Base-by-base conservation (phyloP, 2,888 invertebrate genomes). In the Liopterus haemorrhoidalis region DNA sequence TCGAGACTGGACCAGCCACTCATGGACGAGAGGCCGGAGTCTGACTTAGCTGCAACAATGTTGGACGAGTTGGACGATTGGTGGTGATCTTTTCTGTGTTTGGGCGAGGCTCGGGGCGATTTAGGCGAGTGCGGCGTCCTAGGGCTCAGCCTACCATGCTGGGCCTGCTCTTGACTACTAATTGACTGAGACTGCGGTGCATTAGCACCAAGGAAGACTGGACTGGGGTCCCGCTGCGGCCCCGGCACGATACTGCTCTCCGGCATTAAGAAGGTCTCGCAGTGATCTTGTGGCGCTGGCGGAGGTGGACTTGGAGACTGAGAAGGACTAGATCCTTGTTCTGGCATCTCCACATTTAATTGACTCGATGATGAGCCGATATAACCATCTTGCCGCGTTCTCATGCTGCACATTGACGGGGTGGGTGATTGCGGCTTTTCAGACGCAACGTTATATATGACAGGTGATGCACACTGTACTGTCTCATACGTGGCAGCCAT, bases 1-100 rank as follows among this genome's bases (percentile, higher is more conserved):
- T 89, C 88, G 58, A 87, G 69, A 61, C 85, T 86, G 8, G 86
- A 86, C 79, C 88, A 85, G 3, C 88, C 87, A 60, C 86, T 88
- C 82, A 89, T 84, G 4, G 89, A 89, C 0, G 88, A 88, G 38
- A 90, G 68, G 0, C 89, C 89, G 0, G 89, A 89, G 64, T 90
- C 89, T 1, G 89, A 89, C 65, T 88, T 89, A 1, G 85, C 82
- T 4, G 82, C 76, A 2, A 80, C 79, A 49, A 83, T 81, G 60
- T 78, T 79, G 4, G 62, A 58, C 19, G 73, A 74, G 51, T 73
- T 74, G 48, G 69, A 67, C 54, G 79, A 74, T n/a, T n/a, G n/a
- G n/a, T n/a, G n/a, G n/a, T n/a, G n/a, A n/a, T n/a, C n/a, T 61
- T 76, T 77, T 14, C 75, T 64, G 57, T 81, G 76, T 60, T 83